A percentile compares a stretch with the other conserved stretches of the same genome.
Evolutionary conservation across 1,140 invertebrate genomes (phyloP).

Genomic region (Micrasema longulum): DNA sequence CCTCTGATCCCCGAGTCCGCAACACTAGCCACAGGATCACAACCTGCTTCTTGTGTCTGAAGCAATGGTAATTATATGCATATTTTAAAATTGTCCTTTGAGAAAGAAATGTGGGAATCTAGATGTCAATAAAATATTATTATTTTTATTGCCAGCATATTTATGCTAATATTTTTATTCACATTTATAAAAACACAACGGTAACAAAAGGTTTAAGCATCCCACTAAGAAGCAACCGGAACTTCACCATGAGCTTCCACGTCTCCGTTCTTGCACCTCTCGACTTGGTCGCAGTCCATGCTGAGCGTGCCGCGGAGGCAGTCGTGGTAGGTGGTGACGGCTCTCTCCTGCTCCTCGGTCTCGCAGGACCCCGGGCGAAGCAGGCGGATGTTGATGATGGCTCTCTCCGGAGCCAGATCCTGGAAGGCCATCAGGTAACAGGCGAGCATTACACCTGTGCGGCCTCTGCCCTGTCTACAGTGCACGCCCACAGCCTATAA

Average conservation of each 20-base stretch:
- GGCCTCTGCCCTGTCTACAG: conserved; percentile 75
- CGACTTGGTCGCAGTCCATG: conserved; percentile 62
- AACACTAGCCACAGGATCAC: too few species aligned
- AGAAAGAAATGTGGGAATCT: too few species aligned
- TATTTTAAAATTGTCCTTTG: too few species aligned
- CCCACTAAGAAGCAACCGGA: conserved; percentile 3
- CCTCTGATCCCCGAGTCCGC: too few species aligned
- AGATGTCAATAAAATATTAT: too few species aligned
- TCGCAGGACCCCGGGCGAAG: conserved; percentile 76
- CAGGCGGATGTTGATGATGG: conserved; percentile 72
- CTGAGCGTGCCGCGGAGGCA: conserved; percentile 65
- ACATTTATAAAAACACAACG: too few species aligned
- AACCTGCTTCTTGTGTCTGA: too few species aligned
- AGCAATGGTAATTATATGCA: too few species aligned
- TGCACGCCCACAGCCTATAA: conserved; percentile 76
- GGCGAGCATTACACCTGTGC: conserved; percentile 78
- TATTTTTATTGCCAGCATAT: too few species aligned
- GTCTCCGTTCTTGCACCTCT: conserved; percentile 63
- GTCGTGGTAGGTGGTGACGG: conserved; percentile 72
- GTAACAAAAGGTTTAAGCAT: not conserved
- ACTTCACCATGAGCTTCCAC: not conserved
- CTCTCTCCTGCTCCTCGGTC: conserved; percentile 74
- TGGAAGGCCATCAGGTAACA: conserved; percentile 76
- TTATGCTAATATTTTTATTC: too few species aligned
- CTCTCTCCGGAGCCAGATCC: conserved; percentile 70